Percentiles rank a stretch among this genome's conserved stretches.
Evolutionary conservation across 2,888 invertebrate genomes (phyloP).

Genomic region (Aradus depressus): DNA sequence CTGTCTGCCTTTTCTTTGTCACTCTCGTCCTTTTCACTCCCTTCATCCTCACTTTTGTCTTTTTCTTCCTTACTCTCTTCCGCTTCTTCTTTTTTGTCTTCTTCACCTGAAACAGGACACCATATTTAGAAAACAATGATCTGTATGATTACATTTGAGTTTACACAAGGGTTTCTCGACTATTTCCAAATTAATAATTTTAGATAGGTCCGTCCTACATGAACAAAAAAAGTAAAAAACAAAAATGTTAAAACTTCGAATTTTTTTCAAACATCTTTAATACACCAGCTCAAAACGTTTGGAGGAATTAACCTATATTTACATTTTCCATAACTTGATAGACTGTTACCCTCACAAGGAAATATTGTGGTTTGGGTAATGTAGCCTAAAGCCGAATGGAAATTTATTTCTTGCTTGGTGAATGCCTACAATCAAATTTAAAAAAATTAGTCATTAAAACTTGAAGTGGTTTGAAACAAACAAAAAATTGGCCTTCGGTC

Average conservation of each 20-base stretch:
- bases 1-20: conserved; percentile 7
- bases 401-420: no score
- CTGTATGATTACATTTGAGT: not conserved
- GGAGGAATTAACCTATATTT: no score
- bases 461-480: no score
- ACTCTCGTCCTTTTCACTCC: conserved; percentile 21
- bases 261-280: not conserved
- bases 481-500: no score
- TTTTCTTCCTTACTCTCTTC: conserved; percentile 26
- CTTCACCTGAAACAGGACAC: conserved; percentile 40
- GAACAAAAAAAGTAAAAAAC: not conserved
- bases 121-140: not conserved
- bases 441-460: no score
- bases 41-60: conserved; percentile 21
- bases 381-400: no score
- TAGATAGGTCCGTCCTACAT: no score
- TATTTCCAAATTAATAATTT: not conserved
- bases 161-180: not conserved
- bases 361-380: no score
- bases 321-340: no score
- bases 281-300: no score
- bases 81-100: conserved; percentile 45
- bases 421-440: no score
- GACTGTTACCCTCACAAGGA: no score
- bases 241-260: not conserved